These are phyloP conservation scores for Mycetomoellerius zeteki DNA, from an alignment of 1,140 invertebrate genomes.

Conservation along the genomic window DNA sequence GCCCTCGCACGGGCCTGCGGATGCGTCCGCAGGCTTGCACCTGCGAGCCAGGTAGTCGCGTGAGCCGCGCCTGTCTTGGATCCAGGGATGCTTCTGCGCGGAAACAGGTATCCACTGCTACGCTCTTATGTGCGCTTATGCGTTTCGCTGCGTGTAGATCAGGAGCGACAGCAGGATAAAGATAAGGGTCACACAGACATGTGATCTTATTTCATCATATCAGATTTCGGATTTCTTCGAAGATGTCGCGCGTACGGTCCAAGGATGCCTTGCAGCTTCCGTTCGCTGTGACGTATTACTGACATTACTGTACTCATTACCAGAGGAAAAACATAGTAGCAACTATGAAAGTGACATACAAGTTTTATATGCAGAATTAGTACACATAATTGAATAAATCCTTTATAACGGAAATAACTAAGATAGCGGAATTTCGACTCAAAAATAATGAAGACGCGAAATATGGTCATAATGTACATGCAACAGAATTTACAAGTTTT, in stretches of 20 bases:
- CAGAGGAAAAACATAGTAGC: no score
- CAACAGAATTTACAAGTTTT: not conserved
- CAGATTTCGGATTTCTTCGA: constrained; percentile 37
- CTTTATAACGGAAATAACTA: no score
- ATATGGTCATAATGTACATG: not conserved
- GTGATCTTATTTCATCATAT: constrained; percentile 53
- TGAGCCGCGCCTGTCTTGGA: constrained; percentile 13
- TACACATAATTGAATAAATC: no score
- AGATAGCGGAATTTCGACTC: not conserved
- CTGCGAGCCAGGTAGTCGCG: constrained; percentile 67
- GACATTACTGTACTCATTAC: no score
- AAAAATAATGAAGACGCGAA: not conserved
- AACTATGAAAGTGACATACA: no score
- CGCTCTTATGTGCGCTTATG: not conserved
- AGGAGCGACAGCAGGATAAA: constrained; percentile 7
- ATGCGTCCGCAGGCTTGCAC: constrained; percentile 62
- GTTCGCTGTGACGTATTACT: not conserved
- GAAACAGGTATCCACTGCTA: constrained; percentile 5
- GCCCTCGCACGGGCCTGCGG: constrained; percentile 79
- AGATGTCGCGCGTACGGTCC: constrained; percentile 6
- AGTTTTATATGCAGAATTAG: no score
- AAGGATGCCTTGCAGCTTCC: constrained; percentile 10
- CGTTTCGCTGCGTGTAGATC: constrained; percentile 1
- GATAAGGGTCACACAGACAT: constrained; percentile 35
- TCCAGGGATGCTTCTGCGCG: constrained; percentile 20